A percentile compares a stretch with the other conserved stretches of the same genome.
Conservation (phyloP, 2,888 invertebrate genomes). For the Dione juno region DNA sequence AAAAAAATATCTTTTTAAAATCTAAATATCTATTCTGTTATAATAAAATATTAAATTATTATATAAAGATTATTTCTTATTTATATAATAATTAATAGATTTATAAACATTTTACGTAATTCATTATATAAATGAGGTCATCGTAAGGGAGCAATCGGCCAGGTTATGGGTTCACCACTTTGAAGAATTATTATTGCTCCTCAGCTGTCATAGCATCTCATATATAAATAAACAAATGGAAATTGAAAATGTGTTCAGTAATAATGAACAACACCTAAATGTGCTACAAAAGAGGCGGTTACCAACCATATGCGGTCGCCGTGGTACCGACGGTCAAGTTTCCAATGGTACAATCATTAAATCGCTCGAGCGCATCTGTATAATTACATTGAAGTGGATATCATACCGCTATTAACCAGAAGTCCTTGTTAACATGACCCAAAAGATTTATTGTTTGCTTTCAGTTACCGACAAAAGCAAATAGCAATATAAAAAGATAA, state of each 20-base stretch:
- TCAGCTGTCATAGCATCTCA: too few relatives aligned
- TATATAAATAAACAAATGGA: too few relatives aligned
- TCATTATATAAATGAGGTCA: too few relatives aligned
- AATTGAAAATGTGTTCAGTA: too few relatives aligned
- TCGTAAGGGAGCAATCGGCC: too few relatives aligned
- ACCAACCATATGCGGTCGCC: slow-evolving; percentile 14
- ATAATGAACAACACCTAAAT: slow-evolving; percentile 2
- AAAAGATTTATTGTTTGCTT: slow-evolving; percentile 22
- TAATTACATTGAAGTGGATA: slow-evolving; percentile 19
- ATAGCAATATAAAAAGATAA: slow-evolving; percentile 27
- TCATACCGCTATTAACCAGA: slow-evolving; percentile 3
- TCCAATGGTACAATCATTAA: slow-evolving; percentile 28
- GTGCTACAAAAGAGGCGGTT: slow-evolving; percentile 6
- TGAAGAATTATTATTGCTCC: too few relatives aligned
- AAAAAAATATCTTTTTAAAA: too few relatives aligned
- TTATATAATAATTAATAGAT: too few relatives aligned
- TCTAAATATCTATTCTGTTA: background rate
- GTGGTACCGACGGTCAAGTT: slow-evolving; percentile 11
- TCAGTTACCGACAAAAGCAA: slow-evolving; percentile 10
- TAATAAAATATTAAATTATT: background rate
- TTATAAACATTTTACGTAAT: too few relatives aligned
- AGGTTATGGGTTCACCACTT: too few relatives aligned
- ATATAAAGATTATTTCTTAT: background rate
- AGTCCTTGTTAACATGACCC: slow-evolving; percentile 10
- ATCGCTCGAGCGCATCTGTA: slow-evolving; percentile 19